These are phyloP conservation scores for Leptinotarsa undecemlineata DNA, from an alignment of 1,140 invertebrate genomes.

Conservation along the genomic window DNA sequence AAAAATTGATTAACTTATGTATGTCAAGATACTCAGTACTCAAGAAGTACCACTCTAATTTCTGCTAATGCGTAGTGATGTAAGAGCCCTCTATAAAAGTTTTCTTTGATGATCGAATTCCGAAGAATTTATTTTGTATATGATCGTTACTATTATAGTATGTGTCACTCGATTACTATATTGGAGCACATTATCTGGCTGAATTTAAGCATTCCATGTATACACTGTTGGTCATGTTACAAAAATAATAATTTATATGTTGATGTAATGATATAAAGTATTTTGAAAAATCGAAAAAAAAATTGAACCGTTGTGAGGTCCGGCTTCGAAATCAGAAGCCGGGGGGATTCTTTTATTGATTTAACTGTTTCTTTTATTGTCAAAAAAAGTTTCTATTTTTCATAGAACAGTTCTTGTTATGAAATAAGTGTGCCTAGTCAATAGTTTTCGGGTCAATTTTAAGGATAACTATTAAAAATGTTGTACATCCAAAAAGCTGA, in stretches of 20 bases:
- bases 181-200: slow-evolving; percentile 57
- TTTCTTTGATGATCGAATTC: slow-evolving; percentile 29
- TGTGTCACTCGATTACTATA: slow-evolving; percentile 51
- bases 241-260: slow-evolving; percentile 56
- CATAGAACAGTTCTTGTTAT: slow-evolving; percentile 57
- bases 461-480: slow-evolving; percentile 41
- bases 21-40: no score
- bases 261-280: slow-evolving; percentile 53
- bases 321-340: background rate
- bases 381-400: slow-evolving; percentile 57
- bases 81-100: slow-evolving; percentile 19
- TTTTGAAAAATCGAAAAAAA: slow-evolving; percentile 54
- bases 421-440: slow-evolving; percentile 58
- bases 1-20: no score
- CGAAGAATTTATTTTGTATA: slow-evolving; percentile 54
- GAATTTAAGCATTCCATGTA: slow-evolving; percentile 54
- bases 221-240: slow-evolving; percentile 58
- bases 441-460: slow-evolving; percentile 57
- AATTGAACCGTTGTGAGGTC: slow-evolving; percentile 49
- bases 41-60: no score
- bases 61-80: background rate
- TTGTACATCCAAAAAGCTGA: slow-evolving; percentile 43
- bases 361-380: slow-evolving; percentile 54
- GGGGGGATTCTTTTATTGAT: slow-evolving; percentile 41
- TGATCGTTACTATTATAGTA: slow-evolving; percentile 49